A percentile compares a stretch with the other conserved stretches of the same genome.
These are phyloP conservation scores for Jaculus jaculus DNA, from an alignment of 2,113 vertebrate genomes.

Conservation along the genomic window DNA sequence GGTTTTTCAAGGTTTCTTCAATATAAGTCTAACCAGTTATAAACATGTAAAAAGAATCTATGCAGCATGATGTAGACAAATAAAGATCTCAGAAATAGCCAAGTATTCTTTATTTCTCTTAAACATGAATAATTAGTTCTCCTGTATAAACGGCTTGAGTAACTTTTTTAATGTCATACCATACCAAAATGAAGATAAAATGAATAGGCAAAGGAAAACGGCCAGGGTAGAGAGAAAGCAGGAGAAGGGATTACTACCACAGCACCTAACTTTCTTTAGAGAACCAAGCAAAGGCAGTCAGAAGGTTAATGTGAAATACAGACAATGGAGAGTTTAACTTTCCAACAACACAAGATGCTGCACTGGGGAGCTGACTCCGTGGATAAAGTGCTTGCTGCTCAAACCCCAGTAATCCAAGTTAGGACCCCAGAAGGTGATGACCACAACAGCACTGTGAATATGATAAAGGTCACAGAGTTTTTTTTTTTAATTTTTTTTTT, in stretches of 20 bases:
- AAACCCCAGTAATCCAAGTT: too few relatives aligned
- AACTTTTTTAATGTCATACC: not conserved
- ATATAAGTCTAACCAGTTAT: not conserved
- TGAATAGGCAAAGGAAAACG: not conserved
- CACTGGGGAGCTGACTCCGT: too few relatives aligned
- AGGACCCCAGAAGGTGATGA: not conserved
- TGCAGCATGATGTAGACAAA: not conserved
- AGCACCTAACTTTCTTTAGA: not conserved
- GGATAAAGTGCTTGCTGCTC: too few relatives aligned
- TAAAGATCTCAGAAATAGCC: not conserved
- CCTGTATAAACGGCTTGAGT: not conserved
- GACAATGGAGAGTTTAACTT: not conserved
- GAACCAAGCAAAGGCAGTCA: not conserved
- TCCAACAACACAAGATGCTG: not conserved
- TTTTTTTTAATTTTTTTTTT: too few relatives aligned
- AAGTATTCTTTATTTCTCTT: slow-evolving; percentile 12
- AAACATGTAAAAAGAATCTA: not conserved
- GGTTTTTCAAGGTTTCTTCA: slow-evolving; percentile 28
- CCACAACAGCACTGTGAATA: not conserved
- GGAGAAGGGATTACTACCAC: not conserved
- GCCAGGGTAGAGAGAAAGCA: not conserved
- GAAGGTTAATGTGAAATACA: not conserved
- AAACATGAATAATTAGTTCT: slow-evolving; percentile 11
- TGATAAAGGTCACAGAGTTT: not conserved
- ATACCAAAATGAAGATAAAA: not conserved